phyloP scores from a whole-genome alignment of 2,888 invertebrate genomes.

The Caenorhabditis sp. region DNA sequence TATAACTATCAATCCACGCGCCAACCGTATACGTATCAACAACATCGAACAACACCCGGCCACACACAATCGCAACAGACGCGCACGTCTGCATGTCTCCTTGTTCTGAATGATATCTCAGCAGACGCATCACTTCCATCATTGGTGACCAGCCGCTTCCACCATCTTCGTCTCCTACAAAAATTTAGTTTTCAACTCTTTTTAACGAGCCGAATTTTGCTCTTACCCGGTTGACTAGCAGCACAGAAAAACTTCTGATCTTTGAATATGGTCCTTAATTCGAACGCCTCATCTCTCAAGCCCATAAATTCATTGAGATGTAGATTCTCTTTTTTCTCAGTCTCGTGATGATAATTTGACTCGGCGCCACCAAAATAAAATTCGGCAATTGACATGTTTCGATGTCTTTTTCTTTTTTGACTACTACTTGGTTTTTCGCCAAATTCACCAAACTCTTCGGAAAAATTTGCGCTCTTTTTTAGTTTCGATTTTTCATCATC shows the following conservation, averaged over 20 bases:
- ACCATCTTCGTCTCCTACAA: conserved; percentile 12
- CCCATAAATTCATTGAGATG: conserved; percentile 44
- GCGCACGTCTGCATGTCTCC: conserved; percentile 57
- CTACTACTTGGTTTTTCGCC: neutral
- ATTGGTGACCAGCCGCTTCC: conserved; percentile 32
- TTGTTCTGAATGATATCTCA: conserved; percentile 36
- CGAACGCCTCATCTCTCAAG: conserved; percentile 38
- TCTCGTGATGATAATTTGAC: conserved; percentile 17
- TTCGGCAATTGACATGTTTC: conserved; percentile 6
- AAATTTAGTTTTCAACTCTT: neutral
- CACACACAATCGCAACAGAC: conserved; percentile 42
- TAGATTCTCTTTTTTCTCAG: conserved; percentile 23
- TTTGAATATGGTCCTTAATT: conserved; percentile 14
- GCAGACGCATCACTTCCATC: conserved; percentile 28
- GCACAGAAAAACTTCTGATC: neutral
- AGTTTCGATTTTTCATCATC: neutral
- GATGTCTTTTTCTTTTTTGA: neutral
- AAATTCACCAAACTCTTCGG: neutral
- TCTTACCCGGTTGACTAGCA: neutral
- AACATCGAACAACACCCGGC: conserved; percentile 34
- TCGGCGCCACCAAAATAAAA: conserved; percentile 44
- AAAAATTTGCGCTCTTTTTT: neutral
- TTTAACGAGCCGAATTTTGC: neutral
- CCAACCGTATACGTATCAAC: conserved; percentile 38
- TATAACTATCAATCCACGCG: conserved; percentile 49